Conservation (phyloP, 2,888 invertebrate genomes). For the Lepas anatifera region DNA sequence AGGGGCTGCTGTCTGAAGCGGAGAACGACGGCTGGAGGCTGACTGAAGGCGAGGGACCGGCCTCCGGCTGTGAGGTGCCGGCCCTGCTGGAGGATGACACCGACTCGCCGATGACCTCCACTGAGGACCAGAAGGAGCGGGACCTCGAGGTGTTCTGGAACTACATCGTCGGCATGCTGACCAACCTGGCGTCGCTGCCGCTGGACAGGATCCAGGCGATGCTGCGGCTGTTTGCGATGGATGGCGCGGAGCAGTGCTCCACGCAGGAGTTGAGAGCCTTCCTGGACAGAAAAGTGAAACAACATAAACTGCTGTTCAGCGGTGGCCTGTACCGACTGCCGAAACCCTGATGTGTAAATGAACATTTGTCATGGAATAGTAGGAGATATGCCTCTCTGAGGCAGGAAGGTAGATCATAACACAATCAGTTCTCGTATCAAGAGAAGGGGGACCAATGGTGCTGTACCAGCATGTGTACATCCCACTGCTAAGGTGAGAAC, state of each 20-base stretch:
- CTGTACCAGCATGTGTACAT: no score
- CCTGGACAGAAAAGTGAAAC: conserved; percentile 81
- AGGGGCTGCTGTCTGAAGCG: conserved; percentile 65
- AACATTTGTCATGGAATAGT: not conserved
- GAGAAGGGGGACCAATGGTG: no score
- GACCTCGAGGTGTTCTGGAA: conserved; percentile 83
- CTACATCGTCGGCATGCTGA: conserved; percentile 92
- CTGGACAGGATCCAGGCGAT: conserved; percentile 89
- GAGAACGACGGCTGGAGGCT: conserved; percentile 53
- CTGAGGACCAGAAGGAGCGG: conserved; percentile 80
- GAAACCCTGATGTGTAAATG: conserved; percentile 36
- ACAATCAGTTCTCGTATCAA: no score
- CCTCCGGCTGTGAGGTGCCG: not conserved
- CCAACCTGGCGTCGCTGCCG: conserved; percentile 81
- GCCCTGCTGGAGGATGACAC: conserved; percentile 18
- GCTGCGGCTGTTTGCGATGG: conserved; percentile 92
- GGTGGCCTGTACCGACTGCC: conserved; percentile 80
- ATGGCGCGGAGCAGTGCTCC: conserved; percentile 73
- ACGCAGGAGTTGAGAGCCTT: conserved; percentile 76
- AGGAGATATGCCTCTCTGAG: no score
- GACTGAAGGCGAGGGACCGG: conserved; percentile 32
- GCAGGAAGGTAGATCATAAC: no score
- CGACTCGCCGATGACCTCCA: conserved; percentile 14
- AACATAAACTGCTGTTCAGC: conserved; percentile 70
- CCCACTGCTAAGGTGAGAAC: no score